Evolutionary conservation across 2,113 vertebrate species (phyloP).

Genomic region (Polypterus bichir): DNA sequence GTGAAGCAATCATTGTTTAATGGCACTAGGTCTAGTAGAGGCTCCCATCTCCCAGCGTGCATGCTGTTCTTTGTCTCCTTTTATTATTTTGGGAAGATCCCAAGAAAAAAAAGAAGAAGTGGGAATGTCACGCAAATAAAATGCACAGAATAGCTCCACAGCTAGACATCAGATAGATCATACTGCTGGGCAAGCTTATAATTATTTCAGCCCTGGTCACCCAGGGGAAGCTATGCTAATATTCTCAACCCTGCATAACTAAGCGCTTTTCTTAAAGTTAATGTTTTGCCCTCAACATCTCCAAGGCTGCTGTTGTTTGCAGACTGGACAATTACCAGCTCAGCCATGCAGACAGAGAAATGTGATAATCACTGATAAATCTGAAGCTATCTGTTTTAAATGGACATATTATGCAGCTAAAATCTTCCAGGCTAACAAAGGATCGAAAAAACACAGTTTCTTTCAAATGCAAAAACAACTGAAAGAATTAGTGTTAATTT

Average conservation of each 20-base stretch:
- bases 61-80: slow-evolving; percentile 29
- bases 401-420: too few relatives aligned
- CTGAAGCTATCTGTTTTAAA: too few relatives aligned
- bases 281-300: slow-evolving; percentile 7
- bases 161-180: slow-evolving; percentile 19
- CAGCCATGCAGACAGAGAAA: neutral
- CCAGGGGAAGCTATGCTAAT: slow-evolving; percentile 12
- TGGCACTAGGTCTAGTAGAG: slow-evolving; percentile 28
- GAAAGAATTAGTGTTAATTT: too few relatives aligned
- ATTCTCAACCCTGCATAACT: slow-evolving; percentile 9
- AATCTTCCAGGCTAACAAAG: too few relatives aligned
- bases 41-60: slow-evolving; percentile 23
- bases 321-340: neutral
- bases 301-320: neutral
- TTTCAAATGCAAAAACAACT: too few relatives aligned
- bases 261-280: slow-evolving; percentile 20
- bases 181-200: slow-evolving; percentile 27
- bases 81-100: slow-evolving; percentile 28
- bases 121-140: slow-evolving; percentile 32
- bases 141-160: slow-evolving; percentile 21
- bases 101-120: slow-evolving; percentile 24
- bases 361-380: slow-evolving; percentile 5
- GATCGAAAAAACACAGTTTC: too few relatives aligned
- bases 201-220: slow-evolving; percentile 28
- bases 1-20: slow-evolving; percentile 39